Base-by-base conservation (phyloP, 2,113 vertebrate species). In the Clupea harengus region DNA sequence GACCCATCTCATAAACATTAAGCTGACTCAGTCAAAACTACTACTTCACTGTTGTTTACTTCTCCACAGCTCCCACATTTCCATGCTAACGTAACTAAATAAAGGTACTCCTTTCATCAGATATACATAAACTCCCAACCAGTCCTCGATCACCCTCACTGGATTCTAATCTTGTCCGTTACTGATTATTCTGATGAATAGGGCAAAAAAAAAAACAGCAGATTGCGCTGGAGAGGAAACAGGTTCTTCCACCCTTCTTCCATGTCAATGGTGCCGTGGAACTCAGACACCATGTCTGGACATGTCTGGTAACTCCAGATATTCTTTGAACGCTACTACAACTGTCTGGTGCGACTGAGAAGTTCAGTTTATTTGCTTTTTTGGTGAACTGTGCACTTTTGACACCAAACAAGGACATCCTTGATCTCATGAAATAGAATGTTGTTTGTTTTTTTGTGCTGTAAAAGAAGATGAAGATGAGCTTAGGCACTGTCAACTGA, bases 111-210 rank as follows among this genome's bases (percentile, higher is more conserved):
- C 85, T 88, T 88, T 90, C 84, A 90, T 87, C 80, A 90, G 47
- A 45, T 49, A 50, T 84, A 82, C 44, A 81, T 89, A 81, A 81
- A 75, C 32, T 82, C 18, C 54, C 54, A 60, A 22, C 17, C 49
- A 5, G 81, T 84, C 87, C 90, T 87, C 86, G 87, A 89, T 75
- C 49, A 85, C 80, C 84, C n/a, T 80, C 84, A 87, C 86, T 82
- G 45, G 75, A 84, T 83, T 83, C 91, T 91, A 92, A 93, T 82
- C 91, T 88, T 89, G 86, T 86, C 85, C 39, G 85, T 88, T 89
- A 89, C 85, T 82, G 72, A 84, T 13, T 22, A 84, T 80, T 81
- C 20, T 92, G 88, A 92, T 92, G 91, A 92, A 87, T 92, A 89
- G 85, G 89, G 84, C 81, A 84, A n/a, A n/a, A n/a, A n/a, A n/a